Evolutionary conservation across 1,140 invertebrate genomes (phyloP).

Genomic region (Glossosoma conforme): DNA sequence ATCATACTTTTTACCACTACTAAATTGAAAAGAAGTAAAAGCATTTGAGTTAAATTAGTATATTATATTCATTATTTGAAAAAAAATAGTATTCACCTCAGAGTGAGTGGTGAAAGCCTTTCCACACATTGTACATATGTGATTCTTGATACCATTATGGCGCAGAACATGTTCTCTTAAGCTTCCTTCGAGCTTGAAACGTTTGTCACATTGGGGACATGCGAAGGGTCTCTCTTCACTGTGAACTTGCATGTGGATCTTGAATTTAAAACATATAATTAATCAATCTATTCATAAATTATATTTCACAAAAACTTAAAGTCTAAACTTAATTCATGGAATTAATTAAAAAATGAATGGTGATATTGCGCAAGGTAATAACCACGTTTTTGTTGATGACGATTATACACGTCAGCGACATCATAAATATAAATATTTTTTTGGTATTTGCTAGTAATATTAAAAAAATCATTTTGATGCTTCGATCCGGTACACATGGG

Average conservation of each 20-base stretch:
- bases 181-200: conserved; percentile 19
- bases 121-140: conserved; percentile 17
- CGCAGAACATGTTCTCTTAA: conserved; percentile 16
- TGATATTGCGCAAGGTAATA: no score
- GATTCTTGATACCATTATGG: conserved; percentile 21
- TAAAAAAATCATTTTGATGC: no score
- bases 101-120: conserved; percentile 20
- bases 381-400: no score
- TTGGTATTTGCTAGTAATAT: no score
- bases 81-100: conserved; percentile 12
- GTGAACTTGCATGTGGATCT: conserved; percentile 25
- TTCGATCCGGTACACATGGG: no score
- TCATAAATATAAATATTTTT: no score
- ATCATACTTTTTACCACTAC: neutral
- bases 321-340: neutral
- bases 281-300: neutral
- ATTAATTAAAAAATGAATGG: no score
- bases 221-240: conserved; percentile 11
- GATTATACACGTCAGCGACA: no score
- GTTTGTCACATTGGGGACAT: conserved; percentile 19
- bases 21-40: neutral
- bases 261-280: neutral
- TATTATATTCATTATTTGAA: conserved; percentile 1
- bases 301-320: conserved; percentile 8
- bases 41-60: neutral